phyloP scores from a whole-genome alignment of 2,113 vertebrate species.

The Actenoides lindsayi region DNA sequence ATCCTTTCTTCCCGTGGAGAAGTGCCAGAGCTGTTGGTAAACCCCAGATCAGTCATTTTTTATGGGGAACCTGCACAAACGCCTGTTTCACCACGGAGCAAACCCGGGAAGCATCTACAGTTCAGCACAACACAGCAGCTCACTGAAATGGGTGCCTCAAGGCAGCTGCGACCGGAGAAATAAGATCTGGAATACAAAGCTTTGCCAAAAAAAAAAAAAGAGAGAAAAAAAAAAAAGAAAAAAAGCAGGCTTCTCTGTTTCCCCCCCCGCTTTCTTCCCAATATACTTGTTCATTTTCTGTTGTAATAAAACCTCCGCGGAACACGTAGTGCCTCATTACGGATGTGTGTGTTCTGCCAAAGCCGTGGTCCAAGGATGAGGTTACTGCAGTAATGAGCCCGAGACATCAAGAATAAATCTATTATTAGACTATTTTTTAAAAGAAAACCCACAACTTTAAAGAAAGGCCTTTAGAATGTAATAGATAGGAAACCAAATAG shows the following conservation, averaged over 20 bases:
- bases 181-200: not conserved
- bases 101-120: not conserved
- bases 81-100: not conserved
- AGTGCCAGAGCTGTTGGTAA: conserved; percentile 5
- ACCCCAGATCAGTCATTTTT: conserved; percentile 38
- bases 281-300: conserved; percentile 26
- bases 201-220: not conserved
- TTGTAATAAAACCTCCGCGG: conserved; percentile 25
- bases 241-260: not conserved
- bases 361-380: conserved; percentile 17
- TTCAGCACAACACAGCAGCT: not conserved
- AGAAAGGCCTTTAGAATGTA: not conserved
- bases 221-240: not conserved
- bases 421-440: not conserved
- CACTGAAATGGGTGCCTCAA: not conserved
- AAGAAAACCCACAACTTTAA: not conserved
- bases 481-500: not conserved
- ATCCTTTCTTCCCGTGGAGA: not conserved
- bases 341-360: conserved; percentile 52
- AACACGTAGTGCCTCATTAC: conserved; percentile 35
- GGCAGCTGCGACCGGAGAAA: conserved; percentile 18
- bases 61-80: conserved; percentile 24
- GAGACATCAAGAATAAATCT: conserved; percentile 33
- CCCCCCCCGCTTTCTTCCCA: not conserved
- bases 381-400: conserved; percentile 16